Evolutionary conservation across 1,140 invertebrate genomes (phyloP), one percentile per base, ranked within the genome.

Genomic region (Leptonema lineaticorne): DNA sequence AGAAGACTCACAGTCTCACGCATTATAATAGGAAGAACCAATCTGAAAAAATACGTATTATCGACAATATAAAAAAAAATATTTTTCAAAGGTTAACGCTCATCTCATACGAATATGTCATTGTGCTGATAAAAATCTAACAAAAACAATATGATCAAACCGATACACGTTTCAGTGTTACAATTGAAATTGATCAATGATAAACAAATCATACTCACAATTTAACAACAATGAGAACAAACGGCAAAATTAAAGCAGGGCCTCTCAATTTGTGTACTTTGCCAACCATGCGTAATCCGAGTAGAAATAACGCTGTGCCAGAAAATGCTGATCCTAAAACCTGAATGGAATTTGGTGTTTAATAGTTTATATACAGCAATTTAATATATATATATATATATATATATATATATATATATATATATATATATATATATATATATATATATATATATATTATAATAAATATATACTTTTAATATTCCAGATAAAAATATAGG

Each of bases 281-380:
- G 7, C 94, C 94, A n/a, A 96, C 93, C 90, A 98, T 95, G 77
- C 92, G 87, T 4, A 96, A 79, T 0, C 96, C 96, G 8, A 98
- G 82, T 28, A 95, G 81, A 77, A 98, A 98, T 9, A 98, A 78
- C 0, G 96, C 94, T 22, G 91, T 89, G 0, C 93, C 94, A 56
- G 93, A 92, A 78, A 97, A 98, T 20, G 95, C 91, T 71, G 92
- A 88, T 0, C 93, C 92, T 66, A 96, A 86, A 0, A 92, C 87
- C 86, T 91, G n/a, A 8, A 8, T 33, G 1, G 24, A 57, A 18
- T 5, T 18, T 18, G 14, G 1, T 58, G 11, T 58, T 41, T 24
- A 48, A 27, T 56, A 28, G 56, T 18, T n/a, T n/a, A 48, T n/a
- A 6, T 6, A 48, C 5, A n/a, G 18, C 11, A 16, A 5, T n/a